phyloP scores from a whole-genome alignment of 2,888 invertebrate genomes.

The Epinotia ramella region DNA sequence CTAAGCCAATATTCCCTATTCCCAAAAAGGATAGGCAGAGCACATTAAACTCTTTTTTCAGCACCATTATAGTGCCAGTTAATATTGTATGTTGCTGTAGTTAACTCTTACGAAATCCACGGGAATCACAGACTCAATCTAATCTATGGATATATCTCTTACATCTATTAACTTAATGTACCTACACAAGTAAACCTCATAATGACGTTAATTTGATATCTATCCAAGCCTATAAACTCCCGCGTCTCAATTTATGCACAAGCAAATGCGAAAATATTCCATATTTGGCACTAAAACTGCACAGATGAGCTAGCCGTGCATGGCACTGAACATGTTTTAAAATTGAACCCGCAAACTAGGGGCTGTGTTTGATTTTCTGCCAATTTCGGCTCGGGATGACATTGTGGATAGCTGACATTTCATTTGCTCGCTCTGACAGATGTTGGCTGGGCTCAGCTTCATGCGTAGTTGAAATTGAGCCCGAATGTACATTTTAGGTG shows the following conservation, averaged over 20 bases:
- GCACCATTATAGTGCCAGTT: too few relatives aligned
- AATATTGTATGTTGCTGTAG: too few relatives aligned
- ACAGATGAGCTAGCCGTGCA: constrained; percentile 32
- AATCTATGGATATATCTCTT: neutral
- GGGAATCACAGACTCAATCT: too few relatives aligned
- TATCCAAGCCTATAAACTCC: constrained; percentile 26
- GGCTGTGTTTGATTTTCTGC: constrained; percentile 48
- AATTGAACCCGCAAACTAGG: constrained; percentile 45
- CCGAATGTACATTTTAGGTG: neutral
- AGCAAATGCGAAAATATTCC: constrained; percentile 27
- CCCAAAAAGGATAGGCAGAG: too few relatives aligned
- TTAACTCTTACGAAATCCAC: too few relatives aligned
- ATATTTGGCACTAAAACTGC: constrained; percentile 41
- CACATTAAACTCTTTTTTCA: too few relatives aligned
- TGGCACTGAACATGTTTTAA: constrained; percentile 45
- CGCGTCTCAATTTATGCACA: constrained; percentile 21
- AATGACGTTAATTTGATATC: constrained; percentile 14
- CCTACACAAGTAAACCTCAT: neutral
- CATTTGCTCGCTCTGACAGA: constrained; percentile 20
- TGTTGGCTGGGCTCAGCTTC: constrained; percentile 19
- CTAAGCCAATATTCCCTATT: too few relatives aligned
- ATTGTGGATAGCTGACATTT: constrained; percentile 29
- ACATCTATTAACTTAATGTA: neutral
- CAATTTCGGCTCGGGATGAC: constrained; percentile 44
- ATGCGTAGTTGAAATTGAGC: constrained; percentile 8